A percentile compares a stretch with the other conserved stretches of the same genome.
phyloP scores from a whole-genome alignment of 2,888 invertebrate genomes.

The Sarcophaga variegata region DNA sequence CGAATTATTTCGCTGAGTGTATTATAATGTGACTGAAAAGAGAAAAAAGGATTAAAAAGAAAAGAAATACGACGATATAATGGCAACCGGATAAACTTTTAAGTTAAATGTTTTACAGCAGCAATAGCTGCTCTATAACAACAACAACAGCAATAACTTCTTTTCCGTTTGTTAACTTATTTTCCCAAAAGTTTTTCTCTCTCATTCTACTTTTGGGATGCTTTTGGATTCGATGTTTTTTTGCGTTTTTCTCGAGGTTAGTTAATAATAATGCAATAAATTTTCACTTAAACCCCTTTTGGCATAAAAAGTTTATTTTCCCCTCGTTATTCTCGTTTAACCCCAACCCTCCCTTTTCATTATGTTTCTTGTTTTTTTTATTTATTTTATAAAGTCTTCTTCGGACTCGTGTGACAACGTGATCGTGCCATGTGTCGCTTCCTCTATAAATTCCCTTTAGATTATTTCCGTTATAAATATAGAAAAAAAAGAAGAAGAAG shows the following conservation, averaged over 20 bases:
- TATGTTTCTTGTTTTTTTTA: background rate
- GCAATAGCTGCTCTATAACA: background rate
- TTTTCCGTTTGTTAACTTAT: slow-evolving; percentile 47
- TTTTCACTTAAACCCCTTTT: slow-evolving; percentile 67
- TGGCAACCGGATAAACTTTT: slow-evolving; percentile 18
- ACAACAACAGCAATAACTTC: slow-evolving; percentile 16
- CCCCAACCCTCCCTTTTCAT: too few species aligned
- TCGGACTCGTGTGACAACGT: slow-evolving; percentile 58
- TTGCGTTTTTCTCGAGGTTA: slow-evolving; percentile 14
- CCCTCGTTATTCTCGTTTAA: background rate
- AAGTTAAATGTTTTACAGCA: slow-evolving; percentile 33
- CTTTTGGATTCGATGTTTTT: background rate
- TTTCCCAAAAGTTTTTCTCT: slow-evolving; percentile 5
- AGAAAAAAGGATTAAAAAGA: background rate
- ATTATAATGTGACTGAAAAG: slow-evolving; percentile 19
- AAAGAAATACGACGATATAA: background rate
- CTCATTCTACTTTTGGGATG: background rate
- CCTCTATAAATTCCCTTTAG: slow-evolving; percentile 65
- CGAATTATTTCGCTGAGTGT: slow-evolving; percentile 17
- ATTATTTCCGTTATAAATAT: slow-evolving; percentile 59
- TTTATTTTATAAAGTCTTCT: slow-evolving; percentile 36
- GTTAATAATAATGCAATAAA: slow-evolving; percentile 68
- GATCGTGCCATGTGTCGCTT: slow-evolving; percentile 69
- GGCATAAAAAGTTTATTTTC: slow-evolving; percentile 60
- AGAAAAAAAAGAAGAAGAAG: background rate